phyloP scores from a whole-genome alignment of 2,888 invertebrate genomes.

The Coelogynopora nodosa region DNA sequence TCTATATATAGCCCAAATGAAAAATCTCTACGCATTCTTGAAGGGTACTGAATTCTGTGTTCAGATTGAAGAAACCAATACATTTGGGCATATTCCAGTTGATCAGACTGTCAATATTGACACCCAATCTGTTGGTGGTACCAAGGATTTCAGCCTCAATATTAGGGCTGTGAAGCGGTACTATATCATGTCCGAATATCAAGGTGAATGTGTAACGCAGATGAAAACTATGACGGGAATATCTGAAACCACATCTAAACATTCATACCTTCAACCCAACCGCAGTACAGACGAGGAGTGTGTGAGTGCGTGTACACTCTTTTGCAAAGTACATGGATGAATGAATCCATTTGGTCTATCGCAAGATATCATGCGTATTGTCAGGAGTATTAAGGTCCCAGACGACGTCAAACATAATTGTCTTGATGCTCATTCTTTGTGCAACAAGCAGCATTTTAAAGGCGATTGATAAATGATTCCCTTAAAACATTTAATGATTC shows the following conservation, averaged over 20 bases:
- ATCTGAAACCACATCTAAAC: constrained; percentile 13
- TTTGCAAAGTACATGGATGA: neutral
- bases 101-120: constrained; percentile 48
- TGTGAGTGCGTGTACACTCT: neutral
- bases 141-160: constrained; percentile 36
- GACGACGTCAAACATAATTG: neutral
- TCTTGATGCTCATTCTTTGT: constrained; percentile 5
- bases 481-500: neutral
- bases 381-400: neutral
- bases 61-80: too few species aligned
- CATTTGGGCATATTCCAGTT: too few species aligned
- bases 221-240: constrained; percentile 19
- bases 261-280: constrained; percentile 18
- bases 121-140: constrained; percentile 49
- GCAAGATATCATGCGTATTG: neutral
- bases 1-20: constrained; percentile 48
- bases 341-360: constrained; percentile 15
- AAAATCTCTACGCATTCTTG: constrained; percentile 44
- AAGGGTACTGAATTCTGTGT: too few species aligned
- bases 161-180: constrained; percentile 45
- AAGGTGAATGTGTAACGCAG: neutral
- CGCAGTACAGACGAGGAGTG: neutral
- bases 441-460: neutral
- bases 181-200: constrained; percentile 33
- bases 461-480: constrained; percentile 12